Evolutionary conservation across 2,113 vertebrate genomes (phyloP).

Genomic region (Bambusicola thoracicus): DNA sequence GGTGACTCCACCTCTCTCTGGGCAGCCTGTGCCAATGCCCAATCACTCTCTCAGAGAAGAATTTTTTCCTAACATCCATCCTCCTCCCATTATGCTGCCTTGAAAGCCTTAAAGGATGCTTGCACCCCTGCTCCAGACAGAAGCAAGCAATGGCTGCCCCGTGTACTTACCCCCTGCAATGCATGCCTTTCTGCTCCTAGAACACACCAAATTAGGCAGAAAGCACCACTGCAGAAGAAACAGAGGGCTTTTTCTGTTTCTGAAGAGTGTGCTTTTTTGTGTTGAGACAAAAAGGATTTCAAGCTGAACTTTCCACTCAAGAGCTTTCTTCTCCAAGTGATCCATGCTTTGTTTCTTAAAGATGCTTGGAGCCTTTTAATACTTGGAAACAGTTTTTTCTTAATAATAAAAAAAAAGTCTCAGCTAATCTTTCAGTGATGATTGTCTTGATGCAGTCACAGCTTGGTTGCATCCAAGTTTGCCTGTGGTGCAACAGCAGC

Average conservation of each 20-base stretch:
- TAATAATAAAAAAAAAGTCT: background rate
- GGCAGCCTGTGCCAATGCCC: too few species aligned
- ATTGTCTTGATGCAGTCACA: background rate
- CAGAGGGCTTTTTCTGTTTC: background rate
- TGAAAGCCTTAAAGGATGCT: background rate
- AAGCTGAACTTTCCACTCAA: background rate
- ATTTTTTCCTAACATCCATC: too few species aligned
- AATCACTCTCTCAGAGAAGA: too few species aligned
- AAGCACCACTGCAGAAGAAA: constrained; percentile 15
- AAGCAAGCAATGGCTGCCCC: background rate
- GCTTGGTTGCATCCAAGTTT: background rate
- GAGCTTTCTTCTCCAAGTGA: constrained; percentile 1
- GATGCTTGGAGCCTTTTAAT: background rate
- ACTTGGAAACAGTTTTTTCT: background rate
- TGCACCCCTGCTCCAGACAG: background rate
- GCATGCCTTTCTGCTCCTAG: background rate
- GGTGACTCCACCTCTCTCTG: too few species aligned
- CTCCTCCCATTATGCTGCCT: background rate
- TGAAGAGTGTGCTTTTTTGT: constrained; percentile 29
- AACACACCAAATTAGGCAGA: background rate
- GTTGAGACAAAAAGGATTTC: constrained; percentile 12
- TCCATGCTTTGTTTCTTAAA: background rate
- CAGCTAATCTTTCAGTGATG: background rate
- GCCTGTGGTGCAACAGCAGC: background rate
- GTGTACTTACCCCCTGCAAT: rapidly evolving